Evolutionary conservation across 2,113 vertebrate genomes (phyloP), one percentile per base, ranked within the genome.

Genomic region (Athene noctua): DNA sequence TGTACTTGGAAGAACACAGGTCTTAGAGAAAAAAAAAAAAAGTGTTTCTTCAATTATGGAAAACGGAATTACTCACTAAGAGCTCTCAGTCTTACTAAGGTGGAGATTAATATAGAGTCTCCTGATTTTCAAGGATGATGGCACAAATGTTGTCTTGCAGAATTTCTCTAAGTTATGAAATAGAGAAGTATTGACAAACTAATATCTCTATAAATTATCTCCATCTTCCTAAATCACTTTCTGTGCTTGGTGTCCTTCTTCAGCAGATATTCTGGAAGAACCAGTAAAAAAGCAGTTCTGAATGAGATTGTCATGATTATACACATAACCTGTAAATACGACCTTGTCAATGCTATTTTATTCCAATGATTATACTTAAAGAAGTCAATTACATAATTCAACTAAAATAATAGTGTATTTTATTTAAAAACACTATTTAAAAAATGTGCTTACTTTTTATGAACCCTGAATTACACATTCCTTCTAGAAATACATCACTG

Each of bases 391-490:
- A 42, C 6, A 42, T 42, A 42, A 42, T 42, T 42, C 42, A 42
- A 42, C 42, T 42, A 42, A 42, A 42, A 42, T 42, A 42, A 42
- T 42, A 42, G 42, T 42, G 42, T 42, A 42, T 42, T 42, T 42
- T 42, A 42, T 42, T 42, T 42, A 13, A 42, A 92, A 54, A 30
- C 15, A n/a, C n/a, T n/a, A n/a, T n/a, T n/a, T n/a, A n/a, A n/a
- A n/a, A n/a, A n/a, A n/a, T n/a, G 1, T 55, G 67, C 92, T 93
- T 88, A 71, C 59, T 94, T 84, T 93, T 95, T 80, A 67, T 49
- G 92, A 63, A n/a, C 25, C n/a, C 22, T 74, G 42, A 83, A 65
- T 92, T 96, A 59, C 5, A 79, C 5, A 63, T 73, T 67, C 12
- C 49, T 96, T 84, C 44, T 38, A 92, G 81, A 91, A 75, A 74